Base-by-base conservation (phyloP, 2,113 vertebrate genomes). In the Periophthalmus modestus region DNA sequence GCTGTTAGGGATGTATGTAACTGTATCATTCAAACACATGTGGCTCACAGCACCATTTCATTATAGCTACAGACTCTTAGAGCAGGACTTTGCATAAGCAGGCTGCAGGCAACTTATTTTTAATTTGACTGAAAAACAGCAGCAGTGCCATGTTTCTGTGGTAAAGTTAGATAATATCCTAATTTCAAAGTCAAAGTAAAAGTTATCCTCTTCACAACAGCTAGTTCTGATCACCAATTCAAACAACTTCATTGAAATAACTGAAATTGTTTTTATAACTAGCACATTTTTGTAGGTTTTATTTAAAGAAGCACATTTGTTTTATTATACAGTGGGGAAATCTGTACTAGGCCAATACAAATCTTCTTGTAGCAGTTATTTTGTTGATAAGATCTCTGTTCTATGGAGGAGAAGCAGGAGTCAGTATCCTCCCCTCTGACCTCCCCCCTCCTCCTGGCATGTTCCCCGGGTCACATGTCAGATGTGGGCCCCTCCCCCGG, bases 401-500 rank as follows among this genome's bases (percentile, higher is more conserved):
- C 6, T 47, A 4, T 66, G 36, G 33, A 43, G 36, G 62, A 54
- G 18, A 21, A 77, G 77, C 80, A 81, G 24, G 61, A 57, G 55
- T 69, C 62, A 62, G 71, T 68, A 59, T 81, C 71, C 65, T 74
- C 80, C 66, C 83, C 71, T 69, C 67, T 86, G 79, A 79, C 82
- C 73, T 24, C 21, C 4, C n/a, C 63, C 57, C n/a, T 34, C 2
- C 68, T 75, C 68, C 67, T 12, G 59, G 59, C 71, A 79, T 82
- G 79, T 70, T 69, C 3, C 19, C 16, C 0, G 14, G 77, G 85
- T 88, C 84, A 80, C 73, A 24, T 5, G 55, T 12, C 15, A 65
- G 72, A 71, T 43, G 23, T 68, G 59, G 71, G 69, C 63, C 70
- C 50, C 65, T 23, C 11, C 68, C 75, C 54, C 50, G n/a, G 39